Percentiles rank a stretch among this genome's conserved stretches.
Evolutionary conservation across 2,113 vertebrate species (phyloP).

Genomic region (Ardeotis arabs): DNA sequence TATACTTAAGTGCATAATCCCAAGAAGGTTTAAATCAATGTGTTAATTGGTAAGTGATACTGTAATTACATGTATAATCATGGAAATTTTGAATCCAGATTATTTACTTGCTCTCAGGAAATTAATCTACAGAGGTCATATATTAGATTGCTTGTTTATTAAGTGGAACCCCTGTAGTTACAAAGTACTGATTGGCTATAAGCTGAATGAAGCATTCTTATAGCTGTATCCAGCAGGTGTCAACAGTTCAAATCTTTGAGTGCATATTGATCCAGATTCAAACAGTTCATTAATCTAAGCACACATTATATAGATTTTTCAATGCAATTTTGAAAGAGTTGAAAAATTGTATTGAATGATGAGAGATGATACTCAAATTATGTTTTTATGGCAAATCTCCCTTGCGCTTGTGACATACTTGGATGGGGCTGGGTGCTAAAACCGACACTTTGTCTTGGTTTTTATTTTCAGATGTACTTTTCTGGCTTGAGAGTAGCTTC

Average conservation of each 20-base stretch:
- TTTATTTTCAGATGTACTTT: constrained; percentile 35
- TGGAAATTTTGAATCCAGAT: constrained; percentile 78
- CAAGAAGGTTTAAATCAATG: constrained; percentile 78
- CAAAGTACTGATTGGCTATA: constrained; percentile 71
- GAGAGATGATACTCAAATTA: constrained; percentile 82
- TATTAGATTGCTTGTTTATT: constrained; percentile 82
- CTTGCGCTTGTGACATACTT: constrained; percentile 28
- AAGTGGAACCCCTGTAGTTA: constrained; percentile 78
- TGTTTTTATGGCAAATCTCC: constrained; percentile 71
- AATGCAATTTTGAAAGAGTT: constrained; percentile 78
- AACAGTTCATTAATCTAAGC: constrained; percentile 87
- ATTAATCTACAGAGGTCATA: constrained; percentile 78
- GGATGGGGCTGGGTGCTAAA: constrained; percentile 6
- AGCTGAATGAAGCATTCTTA: constrained; percentile 68
- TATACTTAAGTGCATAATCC: constrained; percentile 74
- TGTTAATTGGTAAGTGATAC: constrained; percentile 81
- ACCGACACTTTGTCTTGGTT: background rate
- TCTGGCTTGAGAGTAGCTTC: constrained; percentile 16
- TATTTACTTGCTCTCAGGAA: constrained; percentile 81
- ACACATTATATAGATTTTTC: constrained; percentile 85
- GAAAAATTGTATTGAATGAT: constrained; percentile 84
- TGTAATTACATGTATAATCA: constrained; percentile 81
- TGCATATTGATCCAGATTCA: constrained; percentile 81
- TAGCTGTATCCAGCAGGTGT: constrained; percentile 79
- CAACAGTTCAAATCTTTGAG: constrained; percentile 77